Evolutionary conservation across 2,888 invertebrate genomes (phyloP), one percentile per base, ranked within the genome.

Genomic region (Pemphredon lugubris): DNA sequence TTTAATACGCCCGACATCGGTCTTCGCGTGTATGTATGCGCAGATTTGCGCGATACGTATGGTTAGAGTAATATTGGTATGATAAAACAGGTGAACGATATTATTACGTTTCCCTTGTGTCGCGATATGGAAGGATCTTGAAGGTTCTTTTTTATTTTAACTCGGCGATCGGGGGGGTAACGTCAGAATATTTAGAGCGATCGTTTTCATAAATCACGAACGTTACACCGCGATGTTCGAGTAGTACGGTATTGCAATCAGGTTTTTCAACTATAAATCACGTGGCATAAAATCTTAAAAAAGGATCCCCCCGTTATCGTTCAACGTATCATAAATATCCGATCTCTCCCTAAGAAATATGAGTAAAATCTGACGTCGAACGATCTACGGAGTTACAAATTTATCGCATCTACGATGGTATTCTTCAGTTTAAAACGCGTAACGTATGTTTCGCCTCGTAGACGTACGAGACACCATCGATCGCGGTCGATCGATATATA

Each of bases 331-430:
- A 64, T 64, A 64, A 64, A 64, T 64, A 57, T 57, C 48, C 40
- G 47, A 48, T 57, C 57, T 30, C 9, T 39, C 48, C 39, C 34
- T 34, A 50, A 57, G 63, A 64, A 64, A 64, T 64, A 57, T 48
- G 63, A 57, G 7, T 37, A 30, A 57, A 64, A 64, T 64, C 63
- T 57, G 63, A 64, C 57, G 26, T 48, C 40, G 48, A 26, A 23
- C 26, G 48, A 34, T 57, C 48, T 18, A n/a, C 11, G 9, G 23
- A 42, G 63, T 57, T 63, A 39, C 47, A 42, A 64, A 64, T 64
- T 64, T 64, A 64, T 64, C 48, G 63, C 57, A 64, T 57, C 48
- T 21, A 40, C 48, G 57, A 64, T 64, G 57, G 57, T 57, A 64
- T 48, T 64, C 42, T 32, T 26, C n/a, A 3, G 48, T 30, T 48